Conservation (phyloP, 2,113 vertebrate genomes). For the Micronycteris hirsuta region DNA sequence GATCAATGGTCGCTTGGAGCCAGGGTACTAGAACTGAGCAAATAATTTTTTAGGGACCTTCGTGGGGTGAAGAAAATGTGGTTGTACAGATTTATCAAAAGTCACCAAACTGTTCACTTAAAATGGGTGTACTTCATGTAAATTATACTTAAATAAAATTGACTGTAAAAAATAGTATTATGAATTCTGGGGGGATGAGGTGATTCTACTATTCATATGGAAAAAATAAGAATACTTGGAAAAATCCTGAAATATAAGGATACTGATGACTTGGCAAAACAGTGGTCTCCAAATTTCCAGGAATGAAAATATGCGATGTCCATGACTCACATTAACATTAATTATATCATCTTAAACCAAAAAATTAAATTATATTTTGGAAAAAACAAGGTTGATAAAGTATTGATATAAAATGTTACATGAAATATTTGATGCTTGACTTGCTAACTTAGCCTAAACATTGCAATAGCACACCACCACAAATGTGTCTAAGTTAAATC, state of each 20-base stretch:
- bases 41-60: neutral
- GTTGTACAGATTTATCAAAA: neutral
- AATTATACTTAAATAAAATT: neutral
- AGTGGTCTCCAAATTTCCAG: neutral
- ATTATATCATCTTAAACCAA: neutral
- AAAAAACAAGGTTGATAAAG: neutral
- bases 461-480: neutral
- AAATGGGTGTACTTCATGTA: neutral
- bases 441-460: neutral
- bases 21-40: neutral
- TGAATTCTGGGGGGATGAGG: neutral
- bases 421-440: neutral
- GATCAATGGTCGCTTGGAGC: neutral
- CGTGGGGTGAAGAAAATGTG: neutral
- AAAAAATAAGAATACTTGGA: neutral
- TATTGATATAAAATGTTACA: neutral
- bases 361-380: slow-evolving; percentile 20
- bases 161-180: neutral
- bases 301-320: neutral
- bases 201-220: neutral
- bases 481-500: neutral
- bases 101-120: neutral
- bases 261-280: neutral
- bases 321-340: neutral
- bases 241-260: neutral